Evolutionary conservation across 2,797 vertebrate genomes (phyloP), one percentile per base, ranked within the genome.

Genomic region (Xenentodon cancila): DNA sequence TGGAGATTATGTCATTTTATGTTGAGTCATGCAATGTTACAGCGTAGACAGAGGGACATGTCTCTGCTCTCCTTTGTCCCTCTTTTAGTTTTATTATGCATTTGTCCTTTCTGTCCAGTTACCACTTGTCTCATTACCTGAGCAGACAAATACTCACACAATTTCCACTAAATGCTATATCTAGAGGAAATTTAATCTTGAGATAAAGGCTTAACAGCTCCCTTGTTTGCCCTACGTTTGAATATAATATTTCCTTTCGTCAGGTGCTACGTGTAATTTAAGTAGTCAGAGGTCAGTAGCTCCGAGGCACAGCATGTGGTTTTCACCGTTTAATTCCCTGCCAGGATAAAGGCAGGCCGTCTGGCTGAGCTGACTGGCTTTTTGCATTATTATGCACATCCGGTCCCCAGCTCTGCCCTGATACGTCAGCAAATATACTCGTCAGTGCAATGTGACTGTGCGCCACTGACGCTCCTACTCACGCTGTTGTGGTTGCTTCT

Each of bases 401-500:
- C 81, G 18, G 45, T 79, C 54, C 54, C 40, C 60, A 9, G 56
- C 55, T 67, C 73, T 64, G 58, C 72, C 75, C 73, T 70, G 78
- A 81, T 75, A 74, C 52, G 49, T 83, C 81, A 82, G 75, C 82
- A 87, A 73, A 85, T 86, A 82, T 73, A 0, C 13, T 52, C 68
- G 74, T 74, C 75, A 65, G 42, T 68, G 75, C 59, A 67, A 1
- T 68, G 64, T 77, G 72, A 73, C 72, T 73, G 46, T 76, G 68
- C 68, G 59, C 71, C 49, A 43, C 30, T 43, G 58, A 62, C 67
- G 48, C 52, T 63, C 63, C 55, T 75, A 34, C 47, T 70, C 20
- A 22, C 44, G 30, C 58, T 54, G 17, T 57, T 55, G 46, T 63
- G 64, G 56, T 46, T 46, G 46, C 44, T 65, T 59, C 27, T 42